A percentile compares a stretch with the other conserved stretches of the same genome.
phyloP scores from a whole-genome alignment of 2,797 vertebrate genomes.

The Acanthis flammea region DNA sequence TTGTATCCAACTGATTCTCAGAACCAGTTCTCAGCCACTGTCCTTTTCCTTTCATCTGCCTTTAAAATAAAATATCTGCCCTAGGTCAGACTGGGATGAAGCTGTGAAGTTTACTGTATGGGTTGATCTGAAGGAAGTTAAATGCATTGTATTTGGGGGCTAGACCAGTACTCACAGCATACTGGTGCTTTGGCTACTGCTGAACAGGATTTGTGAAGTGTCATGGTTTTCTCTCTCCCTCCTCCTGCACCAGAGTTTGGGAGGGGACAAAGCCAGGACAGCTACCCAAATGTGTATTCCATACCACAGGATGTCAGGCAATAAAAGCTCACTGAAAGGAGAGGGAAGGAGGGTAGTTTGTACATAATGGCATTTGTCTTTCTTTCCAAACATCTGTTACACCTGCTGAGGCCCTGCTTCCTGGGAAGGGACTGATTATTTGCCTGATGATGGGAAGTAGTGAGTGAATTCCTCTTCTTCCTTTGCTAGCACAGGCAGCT shows the following conservation, averaged over 20 bases:
- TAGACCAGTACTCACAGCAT: not conserved
- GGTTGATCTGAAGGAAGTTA: no score
- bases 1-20: not conserved
- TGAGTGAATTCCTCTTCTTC: not conserved
- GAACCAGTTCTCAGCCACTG: not conserved
- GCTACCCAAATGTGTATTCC: not conserved
- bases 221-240: not conserved
- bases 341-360: not conserved
- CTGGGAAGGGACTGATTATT: not conserved
- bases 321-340: not conserved
- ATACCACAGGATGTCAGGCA: not conserved
- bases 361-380: not conserved
- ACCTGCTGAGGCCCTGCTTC: not conserved
- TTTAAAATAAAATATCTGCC: not conserved
- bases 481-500: not conserved
- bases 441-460: accelerated
- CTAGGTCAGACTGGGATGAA: not conserved
- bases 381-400: not conserved
- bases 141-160: not conserved
- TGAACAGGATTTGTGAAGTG: not conserved
- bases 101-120: not conserved
- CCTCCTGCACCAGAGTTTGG: not conserved
- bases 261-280: not conserved
- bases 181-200: not conserved
- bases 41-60: not conserved